Evolutionary conservation across 2,113 vertebrate genomes (phyloP), one percentile per base, ranked within the genome.

Genomic region (Rhinolophus sinicus): DNA sequence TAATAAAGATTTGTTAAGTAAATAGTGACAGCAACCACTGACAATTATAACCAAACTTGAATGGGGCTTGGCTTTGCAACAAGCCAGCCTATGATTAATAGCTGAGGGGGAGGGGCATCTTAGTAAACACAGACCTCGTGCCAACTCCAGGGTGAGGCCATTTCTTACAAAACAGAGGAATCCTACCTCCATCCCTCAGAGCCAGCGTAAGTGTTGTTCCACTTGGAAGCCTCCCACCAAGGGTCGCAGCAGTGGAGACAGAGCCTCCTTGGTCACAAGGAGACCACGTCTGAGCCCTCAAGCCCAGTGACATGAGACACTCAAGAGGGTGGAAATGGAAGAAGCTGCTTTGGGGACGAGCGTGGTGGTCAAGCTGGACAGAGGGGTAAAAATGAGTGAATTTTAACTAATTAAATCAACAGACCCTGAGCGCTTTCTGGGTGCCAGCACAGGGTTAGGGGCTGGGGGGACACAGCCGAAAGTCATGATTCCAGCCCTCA

Each of bases 371-470:
- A 56, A 11, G n/a, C 86, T 9, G 12, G 40, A 26, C 62, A 56
- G 24, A 58, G 10, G 5, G 0, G 1, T 1, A 15, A 19, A 40
- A 7, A 33, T 1, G 5, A 47, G 16, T 22, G 56, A 54, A 54
- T 38, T 44, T 50, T 56, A 72, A 35, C 64, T 24, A 14, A 44
- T 69, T 12, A 50, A 54, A 28, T 19, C 67, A 67, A 3, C 22
- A 4, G 60, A 75, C 18, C 30, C 35, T 0, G 0, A 35, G 64
- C 2, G 0, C 64, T 33, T 28, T 33, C 69, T 56, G 4, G 8
- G 14, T 21, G 8, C 38, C 22, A 1, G 33, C 47, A 10, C 1
- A 0, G 0, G 0, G 62, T 16, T 8, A 8, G 8, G 12, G n/a
- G 33, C 56, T 10, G 16, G 44, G 64, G 9, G 9, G 35, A 33